Evolutionary conservation across 2,797 vertebrate species (phyloP).

Genomic region (Megaceryle alcyon): DNA sequence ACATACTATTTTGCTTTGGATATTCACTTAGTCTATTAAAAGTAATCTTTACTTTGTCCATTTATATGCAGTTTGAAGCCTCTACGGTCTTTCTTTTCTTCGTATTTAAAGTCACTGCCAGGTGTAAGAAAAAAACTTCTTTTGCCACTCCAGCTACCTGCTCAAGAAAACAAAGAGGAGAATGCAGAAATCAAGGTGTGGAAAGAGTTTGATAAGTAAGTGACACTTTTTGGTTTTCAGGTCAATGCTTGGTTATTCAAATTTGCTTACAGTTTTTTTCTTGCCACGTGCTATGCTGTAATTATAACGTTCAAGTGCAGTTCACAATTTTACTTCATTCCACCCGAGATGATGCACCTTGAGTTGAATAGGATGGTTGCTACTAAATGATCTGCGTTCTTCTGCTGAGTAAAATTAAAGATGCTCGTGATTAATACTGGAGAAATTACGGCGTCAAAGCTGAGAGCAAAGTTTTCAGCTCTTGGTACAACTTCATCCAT

Average conservation of each 20-base stretch:
- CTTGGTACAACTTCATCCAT: not conserved
- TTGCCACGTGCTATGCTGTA: rapidly evolving
- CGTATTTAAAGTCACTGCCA: conserved; percentile 86
- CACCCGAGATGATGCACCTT: not conserved
- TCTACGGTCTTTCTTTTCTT: conserved; percentile 91
- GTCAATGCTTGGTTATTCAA: not conserved
- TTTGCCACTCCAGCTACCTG: conserved; percentile 53
- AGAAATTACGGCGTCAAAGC: not conserved
- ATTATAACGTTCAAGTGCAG: not conserved
- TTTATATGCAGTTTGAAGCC: conserved; percentile 83
- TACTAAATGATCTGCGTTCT: not conserved
- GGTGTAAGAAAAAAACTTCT: conserved; percentile 82
- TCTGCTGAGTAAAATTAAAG: not conserved
- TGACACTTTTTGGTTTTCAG: not conserved
- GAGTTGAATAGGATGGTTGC: not conserved
- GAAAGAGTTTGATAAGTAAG: conserved; percentile 89
- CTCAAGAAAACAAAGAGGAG: conserved; percentile 43
- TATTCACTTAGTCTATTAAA: not conserved
- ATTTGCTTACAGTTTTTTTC: not conserved
- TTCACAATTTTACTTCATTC: not conserved
- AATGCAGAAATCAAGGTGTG: conserved; percentile 63
- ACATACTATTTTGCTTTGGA: not conserved
- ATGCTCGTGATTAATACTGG: not conserved
- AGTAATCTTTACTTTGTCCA: not conserved
- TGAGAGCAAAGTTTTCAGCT: not conserved